These are phyloP conservation scores for Muscicapa adusta DNA, from an alignment of 2,113 vertebrate species.

Conservation along the genomic window DNA sequence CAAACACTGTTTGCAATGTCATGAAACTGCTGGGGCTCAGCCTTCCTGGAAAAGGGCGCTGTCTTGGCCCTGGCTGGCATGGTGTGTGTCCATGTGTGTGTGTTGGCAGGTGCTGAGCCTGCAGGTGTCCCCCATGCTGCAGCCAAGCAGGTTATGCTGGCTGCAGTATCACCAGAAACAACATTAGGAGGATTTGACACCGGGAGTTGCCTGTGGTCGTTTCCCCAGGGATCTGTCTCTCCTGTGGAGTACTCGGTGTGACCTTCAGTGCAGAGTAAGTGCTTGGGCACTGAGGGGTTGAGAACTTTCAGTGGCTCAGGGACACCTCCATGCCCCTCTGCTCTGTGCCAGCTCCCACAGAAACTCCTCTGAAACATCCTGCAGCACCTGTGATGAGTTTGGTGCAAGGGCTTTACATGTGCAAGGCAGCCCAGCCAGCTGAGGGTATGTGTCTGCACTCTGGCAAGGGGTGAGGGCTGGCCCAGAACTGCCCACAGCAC, in stretches of 20 bases:
- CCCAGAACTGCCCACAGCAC: background rate
- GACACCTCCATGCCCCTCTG: background rate
- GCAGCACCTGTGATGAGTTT: background rate
- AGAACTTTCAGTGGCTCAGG: background rate
- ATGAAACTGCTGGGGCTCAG: background rate
- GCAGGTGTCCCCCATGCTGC: background rate
- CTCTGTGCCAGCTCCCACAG: background rate
- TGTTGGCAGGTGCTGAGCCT: background rate
- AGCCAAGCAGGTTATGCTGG: background rate
- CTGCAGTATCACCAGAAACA: background rate
- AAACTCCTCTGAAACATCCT: background rate
- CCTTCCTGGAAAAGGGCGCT: accelerated
- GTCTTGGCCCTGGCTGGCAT: background rate
- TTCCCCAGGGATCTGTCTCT: background rate
- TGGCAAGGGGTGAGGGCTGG: background rate
- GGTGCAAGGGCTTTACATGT: accelerated
- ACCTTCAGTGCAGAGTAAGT: no score
- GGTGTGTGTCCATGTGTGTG: accelerated
- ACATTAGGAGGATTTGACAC: background rate
- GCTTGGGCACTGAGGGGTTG: background rate
- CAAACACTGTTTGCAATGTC: background rate
- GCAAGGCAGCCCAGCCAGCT: background rate
- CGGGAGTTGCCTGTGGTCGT: background rate
- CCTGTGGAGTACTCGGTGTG: accelerated
- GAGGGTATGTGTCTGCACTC: background rate